A percentile compares a stretch with the other conserved stretches of the same genome.
Evolutionary conservation across 2,797 vertebrate genomes (phyloP).

Genomic region (Acipenser transmontanus): DNA sequence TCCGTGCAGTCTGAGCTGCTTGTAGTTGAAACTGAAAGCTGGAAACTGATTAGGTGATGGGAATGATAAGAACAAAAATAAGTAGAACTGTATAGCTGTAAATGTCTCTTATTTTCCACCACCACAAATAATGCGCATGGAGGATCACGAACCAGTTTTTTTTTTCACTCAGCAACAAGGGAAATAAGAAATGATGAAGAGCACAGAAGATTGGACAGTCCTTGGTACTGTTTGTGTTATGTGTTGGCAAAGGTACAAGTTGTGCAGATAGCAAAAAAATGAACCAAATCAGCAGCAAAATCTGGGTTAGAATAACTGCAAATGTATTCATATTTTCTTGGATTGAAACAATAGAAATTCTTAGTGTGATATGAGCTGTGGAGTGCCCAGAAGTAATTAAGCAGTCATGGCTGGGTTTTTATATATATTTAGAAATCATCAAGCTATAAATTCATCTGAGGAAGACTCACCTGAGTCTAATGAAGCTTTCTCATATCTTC

Average conservation of each 20-base stretch:
- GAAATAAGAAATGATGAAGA: no score
- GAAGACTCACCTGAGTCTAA: slow-evolving; percentile 1
- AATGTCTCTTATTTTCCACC: no score
- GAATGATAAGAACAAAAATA: no score
- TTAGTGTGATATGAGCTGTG: background rate
- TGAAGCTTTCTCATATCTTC: background rate
- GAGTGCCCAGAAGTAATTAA: slow-evolving; percentile 2
- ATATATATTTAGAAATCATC: background rate
- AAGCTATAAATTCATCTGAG: background rate
- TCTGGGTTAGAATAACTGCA: background rate
- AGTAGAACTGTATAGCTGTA: no score
- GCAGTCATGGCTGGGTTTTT: background rate
- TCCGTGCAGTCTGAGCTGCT: no score
- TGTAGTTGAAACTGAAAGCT: no score
- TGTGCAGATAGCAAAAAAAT: background rate
- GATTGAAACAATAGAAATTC: background rate
- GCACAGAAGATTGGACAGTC: no score
- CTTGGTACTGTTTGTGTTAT: background rate
- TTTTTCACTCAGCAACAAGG: no score
- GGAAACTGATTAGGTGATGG: no score
- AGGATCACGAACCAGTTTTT: no score
- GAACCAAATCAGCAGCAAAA: background rate
- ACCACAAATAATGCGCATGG: no score
- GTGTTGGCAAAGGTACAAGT: background rate
- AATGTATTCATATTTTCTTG: background rate